phyloP scores from a whole-genome alignment of 2,888 invertebrate species.

The Habrosyne pyritoides region DNA sequence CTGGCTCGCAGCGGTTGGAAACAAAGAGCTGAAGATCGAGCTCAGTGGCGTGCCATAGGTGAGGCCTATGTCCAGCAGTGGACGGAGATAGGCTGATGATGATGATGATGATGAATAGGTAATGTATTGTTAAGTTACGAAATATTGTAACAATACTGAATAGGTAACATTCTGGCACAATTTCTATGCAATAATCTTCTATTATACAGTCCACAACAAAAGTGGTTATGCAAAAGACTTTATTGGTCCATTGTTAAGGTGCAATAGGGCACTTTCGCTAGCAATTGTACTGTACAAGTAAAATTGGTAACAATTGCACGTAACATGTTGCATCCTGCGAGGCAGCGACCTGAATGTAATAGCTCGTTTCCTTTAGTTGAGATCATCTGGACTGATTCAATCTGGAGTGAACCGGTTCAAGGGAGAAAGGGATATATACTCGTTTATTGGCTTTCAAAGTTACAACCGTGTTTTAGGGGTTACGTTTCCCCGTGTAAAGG shows the following conservation, averaged over 20 bases:
- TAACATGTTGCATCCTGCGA: constrained; percentile 15
- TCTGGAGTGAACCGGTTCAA: neutral
- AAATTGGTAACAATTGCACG: constrained; percentile 10
- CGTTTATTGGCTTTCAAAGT: too few species aligned
- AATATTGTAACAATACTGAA: neutral
- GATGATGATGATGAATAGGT: too few species aligned
- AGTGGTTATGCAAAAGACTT: neutral
- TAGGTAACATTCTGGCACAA: neutral
- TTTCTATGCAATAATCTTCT: neutral
- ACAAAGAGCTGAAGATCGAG: too few species aligned
- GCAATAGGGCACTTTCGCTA: neutral
- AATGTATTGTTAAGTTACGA: neutral
- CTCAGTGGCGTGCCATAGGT: too few species aligned
- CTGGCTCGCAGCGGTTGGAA: too few species aligned
- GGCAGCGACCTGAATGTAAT: constrained; percentile 1
- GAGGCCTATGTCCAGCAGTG: too few species aligned
- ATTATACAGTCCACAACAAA: neutral
- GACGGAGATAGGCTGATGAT: too few species aligned
- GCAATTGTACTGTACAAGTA: neutral
- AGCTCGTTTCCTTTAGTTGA: neutral
- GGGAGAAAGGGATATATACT: neutral
- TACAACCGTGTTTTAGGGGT: too few species aligned
- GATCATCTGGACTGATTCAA: neutral
- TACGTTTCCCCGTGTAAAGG: too few species aligned
- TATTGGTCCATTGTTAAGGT: neutral